Percentiles rank a stretch among this genome's conserved stretches.
Conservation (phyloP, 2,888 invertebrate genomes). For the Drosophila emarginata region DNA sequence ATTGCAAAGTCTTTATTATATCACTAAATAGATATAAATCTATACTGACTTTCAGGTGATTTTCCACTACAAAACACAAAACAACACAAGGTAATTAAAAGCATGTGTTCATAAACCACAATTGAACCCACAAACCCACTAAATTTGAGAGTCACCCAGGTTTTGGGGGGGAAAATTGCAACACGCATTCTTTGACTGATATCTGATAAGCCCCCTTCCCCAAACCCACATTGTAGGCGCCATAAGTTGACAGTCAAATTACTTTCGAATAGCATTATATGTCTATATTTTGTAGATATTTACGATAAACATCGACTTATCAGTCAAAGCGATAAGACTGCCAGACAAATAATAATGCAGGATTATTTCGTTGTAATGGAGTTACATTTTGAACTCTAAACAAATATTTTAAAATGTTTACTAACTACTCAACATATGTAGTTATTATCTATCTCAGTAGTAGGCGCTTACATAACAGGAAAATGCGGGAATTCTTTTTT, state of each 20-base stretch:
- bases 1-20: constrained; percentile 9
- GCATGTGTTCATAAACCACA: constrained; percentile 4
- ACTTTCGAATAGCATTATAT: constrained; percentile 40
- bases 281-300: constrained; percentile 36
- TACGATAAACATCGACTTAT: constrained; percentile 49
- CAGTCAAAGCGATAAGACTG: constrained; percentile 45
- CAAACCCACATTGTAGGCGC: constrained; percentile 5
- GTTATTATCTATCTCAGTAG: constrained; percentile 36
- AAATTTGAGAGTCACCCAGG: constrained; percentile 32
- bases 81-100: constrained; percentile 6
- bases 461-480: not conserved
- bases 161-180: not conserved
- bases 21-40: constrained; percentile 5
- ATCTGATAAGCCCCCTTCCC: constrained; percentile 3
- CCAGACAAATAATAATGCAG: not conserved
- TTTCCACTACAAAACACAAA: constrained; percentile 23
- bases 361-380: not conserved
- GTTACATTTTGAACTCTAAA: constrained; percentile 23
- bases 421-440: not conserved
- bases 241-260: constrained; percentile 50
- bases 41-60: constrained; percentile 12
- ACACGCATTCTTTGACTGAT: constrained; percentile 27
- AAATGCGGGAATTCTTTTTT: not conserved
- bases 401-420: constrained; percentile 49
- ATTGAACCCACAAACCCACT: constrained; percentile 7